Base-by-base conservation (phyloP, 2,888 invertebrate species). In the Oscheius sp. region DNA sequence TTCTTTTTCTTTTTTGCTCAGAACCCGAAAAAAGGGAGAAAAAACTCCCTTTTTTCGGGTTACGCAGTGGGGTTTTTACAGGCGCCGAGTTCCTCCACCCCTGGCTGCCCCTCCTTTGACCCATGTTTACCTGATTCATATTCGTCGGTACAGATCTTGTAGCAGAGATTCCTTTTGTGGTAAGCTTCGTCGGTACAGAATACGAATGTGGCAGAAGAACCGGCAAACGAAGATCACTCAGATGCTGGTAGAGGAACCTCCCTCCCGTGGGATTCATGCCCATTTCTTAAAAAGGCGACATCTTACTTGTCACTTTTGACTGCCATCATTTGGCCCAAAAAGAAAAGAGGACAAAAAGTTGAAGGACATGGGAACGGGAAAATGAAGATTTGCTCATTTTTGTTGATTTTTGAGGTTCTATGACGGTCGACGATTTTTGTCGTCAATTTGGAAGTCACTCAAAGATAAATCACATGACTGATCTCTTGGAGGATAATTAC, bases 111-210 rank as follows among this genome's bases (percentile, higher is more conserved):
- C 21, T 49, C 29, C 46, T 64, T n/a, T n/a, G n/a, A n/a, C n/a
- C n/a, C n/a, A n/a, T n/a, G n/a, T n/a, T n/a, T 52, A 64, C 66
- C 68, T 46, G 66, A 52, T 66, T 66, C 66, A 66, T 66, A 27
- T 66, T 66, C n/a, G 61, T 61, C 13, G 66, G 66, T 27, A n/a
- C n/a, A 49, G 66, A 66, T 25, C 66, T 13, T 1, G 66, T 66
- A 18, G 49, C 49, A 12, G 49, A 49, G 21, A 52, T 52, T 29
- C 52, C 52, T 27, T 52, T 66, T 7, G 66, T 66, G 0, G 52
- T 66, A 9, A 66, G 52, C 21, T 29, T 13, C 6, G 52, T 52
- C 18, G 66, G 66, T 5, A 66, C 52, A 23, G 66, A 66, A 27
- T 27, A 66, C n/a, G 25, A 25, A n/a, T 66, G 66, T n/a, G 66